phyloP scores from a whole-genome alignment of 2,888 invertebrate genomes.

The Xanthia icteritia region DNA sequence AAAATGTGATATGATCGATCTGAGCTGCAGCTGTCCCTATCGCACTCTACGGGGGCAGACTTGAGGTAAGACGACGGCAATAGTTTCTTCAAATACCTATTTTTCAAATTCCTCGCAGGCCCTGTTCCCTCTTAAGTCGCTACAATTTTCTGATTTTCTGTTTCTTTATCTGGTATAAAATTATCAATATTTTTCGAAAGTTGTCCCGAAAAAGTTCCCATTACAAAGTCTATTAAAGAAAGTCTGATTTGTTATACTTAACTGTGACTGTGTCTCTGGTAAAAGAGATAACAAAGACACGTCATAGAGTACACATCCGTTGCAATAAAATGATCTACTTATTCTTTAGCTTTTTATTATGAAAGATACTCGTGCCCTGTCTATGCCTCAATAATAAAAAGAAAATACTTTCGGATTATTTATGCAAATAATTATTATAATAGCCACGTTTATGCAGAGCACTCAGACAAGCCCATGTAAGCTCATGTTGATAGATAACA shows the following conservation, averaged over 20 bases:
- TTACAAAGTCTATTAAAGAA: neutral
- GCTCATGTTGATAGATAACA: neutral
- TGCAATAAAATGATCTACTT: constrained; percentile 12
- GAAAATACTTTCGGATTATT: neutral
- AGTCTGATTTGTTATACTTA: too few relatives aligned
- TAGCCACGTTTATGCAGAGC: neutral
- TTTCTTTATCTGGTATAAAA: neutral
- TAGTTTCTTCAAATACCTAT: too few relatives aligned
- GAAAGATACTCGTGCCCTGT: constrained; percentile 5
- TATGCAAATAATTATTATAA: constrained; percentile 2
- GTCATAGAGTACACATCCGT: neutral
- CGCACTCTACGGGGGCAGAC: too few relatives aligned
- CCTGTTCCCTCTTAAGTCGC: too few relatives aligned
- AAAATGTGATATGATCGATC: too few relatives aligned
- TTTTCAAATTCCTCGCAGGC: too few relatives aligned
- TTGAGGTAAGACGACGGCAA: too few relatives aligned
- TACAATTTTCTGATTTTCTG: constrained; percentile 3
- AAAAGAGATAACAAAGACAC: neutral
- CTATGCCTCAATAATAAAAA: neutral
- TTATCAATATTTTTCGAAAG: neutral
- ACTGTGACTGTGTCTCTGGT: neutral
- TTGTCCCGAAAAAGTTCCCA: neutral
- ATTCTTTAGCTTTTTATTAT: neutral
- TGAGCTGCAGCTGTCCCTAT: too few relatives aligned
- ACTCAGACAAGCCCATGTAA: neutral